Percentiles rank a stretch among this genome's conserved stretches.
phyloP scores from a whole-genome alignment of 2,888 invertebrate genomes.

The Myathropa florea region DNA sequence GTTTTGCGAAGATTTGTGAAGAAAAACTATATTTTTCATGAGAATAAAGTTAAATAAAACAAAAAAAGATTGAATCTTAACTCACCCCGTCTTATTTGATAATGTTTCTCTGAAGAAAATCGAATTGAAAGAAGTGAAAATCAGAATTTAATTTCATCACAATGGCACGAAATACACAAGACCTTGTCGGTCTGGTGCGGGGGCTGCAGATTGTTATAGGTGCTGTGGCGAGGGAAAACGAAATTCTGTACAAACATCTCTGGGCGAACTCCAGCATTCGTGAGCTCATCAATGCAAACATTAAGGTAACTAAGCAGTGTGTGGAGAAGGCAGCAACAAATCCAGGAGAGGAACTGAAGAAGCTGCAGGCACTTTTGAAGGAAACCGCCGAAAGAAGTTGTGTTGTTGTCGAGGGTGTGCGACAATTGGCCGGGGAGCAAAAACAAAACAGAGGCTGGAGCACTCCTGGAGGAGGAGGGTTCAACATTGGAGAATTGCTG shows the following conservation, averaged over 20 bases:
- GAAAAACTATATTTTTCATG: not conserved
- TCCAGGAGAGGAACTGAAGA: slow-evolving; percentile 77
- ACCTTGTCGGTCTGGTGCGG: slow-evolving; percentile 85
- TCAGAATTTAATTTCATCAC: not conserved
- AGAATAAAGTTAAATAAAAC: not conserved
- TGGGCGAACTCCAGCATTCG: slow-evolving; percentile 88
- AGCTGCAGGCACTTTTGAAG: slow-evolving; percentile 81
- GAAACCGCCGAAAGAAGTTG: slow-evolving; percentile 85
- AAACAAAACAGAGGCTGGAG: slow-evolving; percentile 52
- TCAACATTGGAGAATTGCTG: not conserved
- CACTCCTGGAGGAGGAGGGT: not conserved
- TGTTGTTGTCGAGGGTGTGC: slow-evolving; percentile 87
- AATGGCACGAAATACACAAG: slow-evolving; percentile 82
- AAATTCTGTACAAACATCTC: slow-evolving; percentile 83
- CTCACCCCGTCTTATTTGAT: not conserved
- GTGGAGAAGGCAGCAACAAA: slow-evolving; percentile 73
- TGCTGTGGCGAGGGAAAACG: slow-evolving; percentile 85
- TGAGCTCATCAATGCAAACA: slow-evolving; percentile 78
- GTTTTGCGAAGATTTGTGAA: slow-evolving; percentile 12
- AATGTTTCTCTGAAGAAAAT: slow-evolving; percentile 22
- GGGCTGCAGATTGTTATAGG: slow-evolving; percentile 86
- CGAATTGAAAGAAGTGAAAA: not conserved
- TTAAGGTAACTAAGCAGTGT: slow-evolving; percentile 73
- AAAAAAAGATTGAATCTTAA: not conserved
- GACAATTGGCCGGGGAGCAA: slow-evolving; percentile 82